Base-by-base conservation (phyloP, 2,113 vertebrate genomes). In the Orthonyx spaldingii region DNA sequence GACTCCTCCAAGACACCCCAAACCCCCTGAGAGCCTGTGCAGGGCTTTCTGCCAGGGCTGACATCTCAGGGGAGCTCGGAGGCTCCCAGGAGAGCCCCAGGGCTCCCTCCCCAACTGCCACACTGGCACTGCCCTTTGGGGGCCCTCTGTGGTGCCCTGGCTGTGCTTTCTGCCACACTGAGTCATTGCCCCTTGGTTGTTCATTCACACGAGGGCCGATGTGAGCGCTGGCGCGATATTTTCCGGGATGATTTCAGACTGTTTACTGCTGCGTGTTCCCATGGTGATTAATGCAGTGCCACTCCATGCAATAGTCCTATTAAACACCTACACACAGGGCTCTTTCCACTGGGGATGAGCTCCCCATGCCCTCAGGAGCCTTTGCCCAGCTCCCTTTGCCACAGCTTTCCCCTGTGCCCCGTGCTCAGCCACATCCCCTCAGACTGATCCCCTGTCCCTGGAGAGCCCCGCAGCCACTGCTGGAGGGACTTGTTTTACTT, bases 271-370 rank as follows among this genome's bases (percentile, higher is more conserved):
- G 69, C 16, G 0, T 72, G 97, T 97, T 96, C 66, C 94, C 94
- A 93, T 96, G 91, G 84, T 12, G 57, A 95, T 97, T 93, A 97
- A 96, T 90, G 84, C 78, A 90, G 70, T 16, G 53, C 53, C 26
- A 39, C 57, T 94, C 41, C 1, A 53, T 65, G 77, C n/a, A 11
- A 69, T 65, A 65, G 44, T 63, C 86, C 94, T 75, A 91, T 96
- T 95, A 94, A 97, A 96, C 94, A 96, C 96, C 97, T 84, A 84
- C 96, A 88, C 16, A 1, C 6, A 1, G 91, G 89, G 85, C 57
- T 78, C 60, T 41, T 89, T 63, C 53, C 35, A 24, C 39, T 3
- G 6, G 49, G 84, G 35, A 56, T 1, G 18, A 88, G 69, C 26
- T 87, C 70, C 84, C 56, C 28, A 3, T 2, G 28, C 63, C 81